Base-by-base conservation (phyloP, 1,140 invertebrate species). In the Stegodyphus mimosarum region DNA sequence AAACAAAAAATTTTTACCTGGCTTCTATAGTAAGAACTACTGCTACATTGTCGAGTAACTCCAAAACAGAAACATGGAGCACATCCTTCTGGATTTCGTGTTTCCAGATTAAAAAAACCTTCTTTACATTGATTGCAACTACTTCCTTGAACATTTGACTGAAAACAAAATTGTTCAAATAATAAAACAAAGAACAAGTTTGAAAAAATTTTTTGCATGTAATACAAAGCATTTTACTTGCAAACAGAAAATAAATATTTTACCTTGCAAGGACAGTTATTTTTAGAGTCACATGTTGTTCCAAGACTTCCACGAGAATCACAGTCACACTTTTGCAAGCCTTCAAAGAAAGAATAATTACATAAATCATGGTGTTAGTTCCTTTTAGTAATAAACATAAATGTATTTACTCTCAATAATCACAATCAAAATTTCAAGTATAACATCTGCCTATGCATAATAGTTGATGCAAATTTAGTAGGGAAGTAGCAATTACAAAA, bases 41-140 rank as follows among this genome's bases (percentile, higher is more conserved):
- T 91, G 49, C 93, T 92, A 89, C 98, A 99, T 13, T 94, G 91
- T 15, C 91, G 92, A 0, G 94, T 93, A 10, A 96, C 93, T 7
- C 96, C 96, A 85, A 96, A 98, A 91, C 98, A 99, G 91, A 95
- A 99, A 90, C 98, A 99, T 70, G 94, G 91, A 66, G 93, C 92
- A 90, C 98, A 99, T 6, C 98, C 98, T 66, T 94, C 92, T 7
- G 93, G 92, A 90, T 97, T 95, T 15, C 91, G 89, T 1, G 89
- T 89, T 10, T 94, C 93, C 1, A 99, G 91, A 75, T 96, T 95
- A 89, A 96, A 99, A 6, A 94, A 96, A 3, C 96, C 96, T 11
- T 92, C 90, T 52, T 94, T 92, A 90, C 98, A 99, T 13, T 92
- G 91, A 88, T 96, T 94, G 90, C 97, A 99, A 50, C 92, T 91